Evolutionary conservation across 2,113 vertebrate genomes (phyloP), one percentile per base, ranked within the genome.

Genomic region (Uria aalge): DNA sequence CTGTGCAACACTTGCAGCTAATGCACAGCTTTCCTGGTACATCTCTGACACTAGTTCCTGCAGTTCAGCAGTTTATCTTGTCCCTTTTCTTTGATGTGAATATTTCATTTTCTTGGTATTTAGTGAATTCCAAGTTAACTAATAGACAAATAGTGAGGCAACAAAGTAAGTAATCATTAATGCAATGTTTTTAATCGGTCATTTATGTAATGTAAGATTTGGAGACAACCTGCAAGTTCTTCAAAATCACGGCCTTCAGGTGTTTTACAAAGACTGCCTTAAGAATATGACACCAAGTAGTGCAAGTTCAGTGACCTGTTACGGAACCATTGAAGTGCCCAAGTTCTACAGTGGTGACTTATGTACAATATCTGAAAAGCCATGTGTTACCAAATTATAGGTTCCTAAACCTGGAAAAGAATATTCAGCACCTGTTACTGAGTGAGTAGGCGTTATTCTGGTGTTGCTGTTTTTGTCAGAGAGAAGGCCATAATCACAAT

Each of bases 41-140:
- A 0, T 34, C 18, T 75, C 36, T 62, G 38, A 12, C 11, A 3
- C 0, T 3, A n/a, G 17, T 41, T 22, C 40, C 64, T 67, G 18
- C 24, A 20, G 90, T 93, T 86, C 48, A 57, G 8, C 15, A 23
- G 24, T 52, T 91, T 75, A 36, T 78, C 62, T 67, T 5, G 1
- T 62, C 15, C 34, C 41, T 82, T 48, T 92, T 26, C 50, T 66
- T 71, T 38, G 13, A 30, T 62, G 8, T 3, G 60, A 69, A 6
- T 76, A 21, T 40, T 72, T 32, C 0, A 13, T 90, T 90, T 79
- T 55, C 22, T 79, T 89, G 41, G 10, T 53, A 34, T 53, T 79
- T 83, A 38, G 18, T 71, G 48, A 87, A 68, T 84, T 72, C 29
- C 15, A 6, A 23, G 8, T 57, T 75, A 62, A n/a, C 7, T 56